Evolutionary conservation across 2,113 vertebrate species (phyloP), one percentile per base, ranked within the genome.

Genomic region (Phylloscopus whistleri): DNA sequence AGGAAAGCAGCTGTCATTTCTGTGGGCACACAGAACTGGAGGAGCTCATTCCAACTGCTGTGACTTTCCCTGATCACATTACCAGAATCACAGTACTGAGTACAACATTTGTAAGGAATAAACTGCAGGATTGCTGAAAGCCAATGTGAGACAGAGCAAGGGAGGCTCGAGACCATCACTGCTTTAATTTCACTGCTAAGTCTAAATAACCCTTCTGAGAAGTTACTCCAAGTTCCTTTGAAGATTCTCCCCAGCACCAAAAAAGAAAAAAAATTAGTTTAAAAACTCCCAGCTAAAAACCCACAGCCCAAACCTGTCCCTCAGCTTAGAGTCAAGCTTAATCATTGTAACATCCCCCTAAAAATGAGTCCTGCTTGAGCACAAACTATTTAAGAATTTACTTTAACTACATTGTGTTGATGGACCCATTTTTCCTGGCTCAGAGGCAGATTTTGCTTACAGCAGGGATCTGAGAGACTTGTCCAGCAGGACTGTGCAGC

Each of bases 71-170:
- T 31, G 37, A 33, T 16, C 20, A 7, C 1, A 0, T 26, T 16
- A 79, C 1, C 35, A 33, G 30, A 68, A 26, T 17, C 62, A 46
- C 14, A 13, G 12, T 5, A 10, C 58, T 20, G 16, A 48, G 35
- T 9, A 24, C 9, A 30, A 11, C 9, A 3, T 49, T 52, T 24
- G 13, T 30, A 44, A n/a, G 30, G 33, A 43, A 46, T 3, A 68
- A 5, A 5, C 66, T 11, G 33, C 28, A 41, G 30, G 28, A 53
- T 0, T 56, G 46, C 48, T n/a, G 44, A 79, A 60, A 10, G 46
- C 46, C 18, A 39, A 10, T 0, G 0, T 11, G 7, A 84, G 53
- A 31, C 31, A 60, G 10, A 27, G 18, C 0, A 3, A 84, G 28
- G 46, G 67, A 43, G 16, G 63, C 70, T 59, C 0, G 2, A 69